phyloP scores from a whole-genome alignment of 1,140 invertebrate genomes.

The Caenorhabditis brenneri region DNA sequence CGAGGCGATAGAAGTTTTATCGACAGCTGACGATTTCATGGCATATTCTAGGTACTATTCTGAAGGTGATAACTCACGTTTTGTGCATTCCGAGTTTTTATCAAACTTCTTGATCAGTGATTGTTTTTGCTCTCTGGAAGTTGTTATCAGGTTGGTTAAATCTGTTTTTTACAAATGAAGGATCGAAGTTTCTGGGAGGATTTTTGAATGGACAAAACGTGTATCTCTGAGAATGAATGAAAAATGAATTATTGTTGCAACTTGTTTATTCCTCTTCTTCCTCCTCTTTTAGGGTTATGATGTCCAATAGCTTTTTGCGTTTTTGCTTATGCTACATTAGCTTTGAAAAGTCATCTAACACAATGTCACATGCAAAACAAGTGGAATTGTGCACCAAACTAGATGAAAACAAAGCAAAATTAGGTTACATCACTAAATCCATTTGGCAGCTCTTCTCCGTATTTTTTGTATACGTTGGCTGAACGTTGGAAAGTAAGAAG shows the following conservation, averaged over 20 bases:
- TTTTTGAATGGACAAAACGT: background rate
- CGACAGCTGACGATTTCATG: background rate
- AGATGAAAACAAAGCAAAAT: slow-evolving; percentile 32
- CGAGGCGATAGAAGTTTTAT: background rate
- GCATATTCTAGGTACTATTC: background rate
- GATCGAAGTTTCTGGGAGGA: background rate
- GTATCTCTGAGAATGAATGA: background rate
- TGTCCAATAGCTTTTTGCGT: background rate
- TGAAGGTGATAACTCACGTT: background rate
- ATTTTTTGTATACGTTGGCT: background rate
- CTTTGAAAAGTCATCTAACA: slow-evolving; percentile 18
- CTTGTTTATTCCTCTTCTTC: background rate
- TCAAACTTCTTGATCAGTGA: background rate
- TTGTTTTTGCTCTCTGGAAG: background rate
- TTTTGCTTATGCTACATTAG: slow-evolving; percentile 31
- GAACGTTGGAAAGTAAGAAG: background rate
- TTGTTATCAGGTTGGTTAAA: background rate
- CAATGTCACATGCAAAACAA: slow-evolving; percentile 33
- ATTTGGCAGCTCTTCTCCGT: slow-evolving; percentile 22
- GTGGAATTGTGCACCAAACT: slow-evolving; percentile 36
- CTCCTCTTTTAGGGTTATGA: background rate
- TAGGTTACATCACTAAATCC: slow-evolving; percentile 40
- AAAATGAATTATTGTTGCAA: slow-evolving; percentile 25
- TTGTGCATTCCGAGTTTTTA: background rate
- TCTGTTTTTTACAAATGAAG: background rate